Conservation (phyloP, 2,888 invertebrate genomes). For the Rhagonycha lutea region DNA sequence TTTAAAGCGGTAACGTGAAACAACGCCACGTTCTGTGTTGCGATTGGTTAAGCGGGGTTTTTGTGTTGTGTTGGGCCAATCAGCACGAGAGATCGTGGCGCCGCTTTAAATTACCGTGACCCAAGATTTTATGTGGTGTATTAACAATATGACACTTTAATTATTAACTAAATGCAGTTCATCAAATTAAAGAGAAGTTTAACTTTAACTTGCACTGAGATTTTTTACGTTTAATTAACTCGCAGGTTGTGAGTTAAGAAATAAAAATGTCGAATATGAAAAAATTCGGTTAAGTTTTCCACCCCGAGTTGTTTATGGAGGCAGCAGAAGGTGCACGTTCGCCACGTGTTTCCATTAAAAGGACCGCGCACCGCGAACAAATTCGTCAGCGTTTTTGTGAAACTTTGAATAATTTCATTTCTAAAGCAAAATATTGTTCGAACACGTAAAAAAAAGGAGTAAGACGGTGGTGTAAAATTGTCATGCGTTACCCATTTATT, state of each 20-base stretch:
- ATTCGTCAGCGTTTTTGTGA: background rate
- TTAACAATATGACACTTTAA: too few species aligned
- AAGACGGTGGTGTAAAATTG: conserved; percentile 7
- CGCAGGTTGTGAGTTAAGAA: background rate
- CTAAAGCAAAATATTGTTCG: background rate
- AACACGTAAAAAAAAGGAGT: conserved; percentile 13
- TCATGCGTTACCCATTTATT: conserved; percentile 28
- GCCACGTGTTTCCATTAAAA: background rate
- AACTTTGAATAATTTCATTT: background rate
- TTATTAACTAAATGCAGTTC: too few species aligned
- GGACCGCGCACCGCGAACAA: background rate
- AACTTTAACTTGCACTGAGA: background rate
- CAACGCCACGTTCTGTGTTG: too few species aligned
- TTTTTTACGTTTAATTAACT: background rate
- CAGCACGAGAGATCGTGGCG: too few species aligned
- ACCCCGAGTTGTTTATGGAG: background rate
- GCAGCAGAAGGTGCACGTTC: background rate
- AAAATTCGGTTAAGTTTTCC: background rate
- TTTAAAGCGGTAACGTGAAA: too few species aligned
- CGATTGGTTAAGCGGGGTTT: too few species aligned
- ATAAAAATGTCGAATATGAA: background rate
- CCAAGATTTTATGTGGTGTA: too few species aligned
- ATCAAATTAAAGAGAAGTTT: too few species aligned
- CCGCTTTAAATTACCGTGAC: too few species aligned
- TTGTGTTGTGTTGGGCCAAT: too few species aligned